These are phyloP conservation scores for Diachasma alloeum DNA, from an alignment of 1,140 invertebrate genomes.

Conservation along the genomic window DNA sequence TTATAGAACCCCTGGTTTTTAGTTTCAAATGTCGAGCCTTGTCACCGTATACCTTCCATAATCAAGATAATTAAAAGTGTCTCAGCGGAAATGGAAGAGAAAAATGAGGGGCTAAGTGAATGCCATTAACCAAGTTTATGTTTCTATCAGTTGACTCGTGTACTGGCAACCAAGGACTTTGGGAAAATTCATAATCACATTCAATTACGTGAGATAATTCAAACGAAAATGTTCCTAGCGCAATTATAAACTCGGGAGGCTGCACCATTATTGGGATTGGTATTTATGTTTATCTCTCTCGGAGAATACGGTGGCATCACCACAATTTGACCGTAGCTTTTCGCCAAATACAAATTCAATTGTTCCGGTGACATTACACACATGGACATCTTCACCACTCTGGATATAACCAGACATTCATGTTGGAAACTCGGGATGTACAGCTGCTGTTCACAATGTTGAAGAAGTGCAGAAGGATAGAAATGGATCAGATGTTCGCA, in stretches of 20 bases:
- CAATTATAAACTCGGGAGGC: background rate
- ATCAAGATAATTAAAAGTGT: background rate
- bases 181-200: background rate
- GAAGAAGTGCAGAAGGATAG: too few species aligned
- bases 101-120: background rate
- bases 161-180: background rate
- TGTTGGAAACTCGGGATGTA: too few species aligned
- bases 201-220: background rate
- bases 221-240: background rate
- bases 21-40: background rate
- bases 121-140: background rate
- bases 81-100: background rate
- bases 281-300: too few species aligned
- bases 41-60: background rate
- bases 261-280: too few species aligned
- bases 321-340: too few species aligned
- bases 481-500: too few species aligned
- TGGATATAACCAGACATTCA: too few species aligned
- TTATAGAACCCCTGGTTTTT: background rate
- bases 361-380: too few species aligned
- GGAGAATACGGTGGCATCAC: too few species aligned
- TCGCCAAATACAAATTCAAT: too few species aligned
- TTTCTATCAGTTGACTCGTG: background rate
- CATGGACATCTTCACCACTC: too few species aligned
- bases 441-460: too few species aligned